Evolutionary conservation across 2,113 vertebrate genomes (phyloP), one percentile per base, ranked within the genome.

Genomic region (Malurus melanocephalus): DNA sequence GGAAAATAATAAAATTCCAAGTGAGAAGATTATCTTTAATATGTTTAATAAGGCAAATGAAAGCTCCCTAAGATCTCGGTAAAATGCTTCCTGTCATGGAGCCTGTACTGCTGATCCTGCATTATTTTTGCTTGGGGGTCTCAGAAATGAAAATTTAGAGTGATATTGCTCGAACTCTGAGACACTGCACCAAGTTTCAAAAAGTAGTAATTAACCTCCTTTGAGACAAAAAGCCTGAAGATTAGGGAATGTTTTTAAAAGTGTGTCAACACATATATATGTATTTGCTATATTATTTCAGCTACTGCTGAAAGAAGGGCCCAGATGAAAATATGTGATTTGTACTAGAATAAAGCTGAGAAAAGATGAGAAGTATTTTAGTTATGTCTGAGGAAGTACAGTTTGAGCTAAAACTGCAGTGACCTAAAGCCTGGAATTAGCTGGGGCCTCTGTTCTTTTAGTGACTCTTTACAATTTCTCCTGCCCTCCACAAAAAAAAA

Each of bases 391-490:
- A 65, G 56, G 22, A 80, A 94, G 11, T 60, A 28, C 19, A 38
- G 24, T 59, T 64, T 52, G 30, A 83, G 26, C 4, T 76, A 66
- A 87, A 94, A 85, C n/a, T 73, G 80, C 65, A 52, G 19, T 66
- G 22, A 33, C 85, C 68, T 62, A 55, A 93, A 77, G 48, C 27
- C 43, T 67, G 4, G 53, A 84, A 22, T 90, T 80, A 90, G n/a
- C 21, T 82, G 52, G 62, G 51, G 57, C 69, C 30, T 95, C 74
- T 57, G 28, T 78, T 95, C 45, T 86, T 75, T 38, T 85, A 90
- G 67, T 81, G 45, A 66, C 18, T 77, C 28, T 83, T 80, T 85
- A 64, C 30, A 55, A 68, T 33, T 71, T 18, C 7, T 42, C 14
- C 43, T 68, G 46, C 10, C 8, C 38, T 77, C 27, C 22, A 23